phyloP scores from a whole-genome alignment of 2,113 vertebrate genomes.

The Melospiza melodia region DNA sequence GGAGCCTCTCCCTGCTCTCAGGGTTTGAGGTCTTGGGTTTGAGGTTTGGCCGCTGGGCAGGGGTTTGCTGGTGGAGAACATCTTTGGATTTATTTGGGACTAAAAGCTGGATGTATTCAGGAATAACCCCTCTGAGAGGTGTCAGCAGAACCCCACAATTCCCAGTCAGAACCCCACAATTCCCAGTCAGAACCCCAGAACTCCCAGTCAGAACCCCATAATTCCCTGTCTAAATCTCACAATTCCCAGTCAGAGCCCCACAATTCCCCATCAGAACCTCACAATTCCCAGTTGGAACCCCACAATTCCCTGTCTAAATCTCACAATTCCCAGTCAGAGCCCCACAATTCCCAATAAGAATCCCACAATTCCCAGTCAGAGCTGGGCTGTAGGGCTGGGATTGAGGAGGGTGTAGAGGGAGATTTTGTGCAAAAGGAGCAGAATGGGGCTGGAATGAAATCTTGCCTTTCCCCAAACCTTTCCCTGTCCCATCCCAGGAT shows the following conservation, averaged over 20 bases:
- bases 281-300: background rate
- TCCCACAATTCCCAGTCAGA: background rate
- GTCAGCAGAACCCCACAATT: no score
- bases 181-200: background rate
- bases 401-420: background rate
- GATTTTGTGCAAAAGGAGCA: background rate
- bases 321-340: background rate
- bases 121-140: background rate
- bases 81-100: background rate
- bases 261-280: no score
- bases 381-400: background rate
- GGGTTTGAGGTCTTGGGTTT: background rate
- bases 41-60: background rate
- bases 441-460: no score
- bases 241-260: background rate
- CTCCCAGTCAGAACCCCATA: no score
- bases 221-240: background rate
- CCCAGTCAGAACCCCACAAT: background rate
- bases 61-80: accelerated
- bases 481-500: accelerated
- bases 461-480: accelerated
- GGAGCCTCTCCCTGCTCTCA: background rate
- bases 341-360: background rate
- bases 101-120: accelerated
- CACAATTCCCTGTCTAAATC: background rate